Percentiles rank a stretch among this genome's conserved stretches.
Conservation (phyloP, 2,888 invertebrate species). For the Apodemia duryi region DNA sequence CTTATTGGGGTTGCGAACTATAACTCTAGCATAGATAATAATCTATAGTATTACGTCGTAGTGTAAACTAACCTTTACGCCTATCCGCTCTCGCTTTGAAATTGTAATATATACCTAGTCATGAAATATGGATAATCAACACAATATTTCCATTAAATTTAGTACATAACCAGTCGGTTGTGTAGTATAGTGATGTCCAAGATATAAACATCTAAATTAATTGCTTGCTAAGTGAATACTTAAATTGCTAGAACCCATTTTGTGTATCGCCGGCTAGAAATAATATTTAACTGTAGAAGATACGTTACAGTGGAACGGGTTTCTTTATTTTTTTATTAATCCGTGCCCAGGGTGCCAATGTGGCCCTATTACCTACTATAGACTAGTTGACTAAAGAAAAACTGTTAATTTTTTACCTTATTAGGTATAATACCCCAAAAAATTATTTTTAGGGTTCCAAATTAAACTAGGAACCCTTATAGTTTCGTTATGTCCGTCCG, state of each 20-base stretch:
- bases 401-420: too few relatives aligned
- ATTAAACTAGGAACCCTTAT: too few relatives aligned
- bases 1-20: too few relatives aligned
- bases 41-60: too few relatives aligned
- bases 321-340: slow-evolving; percentile 3
- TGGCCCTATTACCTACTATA: too few relatives aligned
- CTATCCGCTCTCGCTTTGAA: not conserved
- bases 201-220: slow-evolving; percentile 33
- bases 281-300: slow-evolving; percentile 17
- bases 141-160: slow-evolving; percentile 6
- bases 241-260: slow-evolving; percentile 28
- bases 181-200: slow-evolving; percentile 24
- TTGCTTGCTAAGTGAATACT: slow-evolving; percentile 24
- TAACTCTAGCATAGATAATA: too few relatives aligned
- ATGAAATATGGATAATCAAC: slow-evolving; percentile 3
- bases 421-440: too few relatives aligned
- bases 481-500: too few relatives aligned
- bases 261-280: slow-evolving; percentile 23
- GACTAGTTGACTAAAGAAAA: too few relatives aligned
- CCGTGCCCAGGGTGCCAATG: too few relatives aligned
- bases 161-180: slow-evolving; percentile 8
- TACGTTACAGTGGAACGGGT: slow-evolving; percentile 20
- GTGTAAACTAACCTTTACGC: too few relatives aligned
- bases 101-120: not conserved
- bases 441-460: too few relatives aligned